Evolutionary conservation across 2,113 vertebrate genomes (phyloP).

Genomic region (Cottus gobio): DNA sequence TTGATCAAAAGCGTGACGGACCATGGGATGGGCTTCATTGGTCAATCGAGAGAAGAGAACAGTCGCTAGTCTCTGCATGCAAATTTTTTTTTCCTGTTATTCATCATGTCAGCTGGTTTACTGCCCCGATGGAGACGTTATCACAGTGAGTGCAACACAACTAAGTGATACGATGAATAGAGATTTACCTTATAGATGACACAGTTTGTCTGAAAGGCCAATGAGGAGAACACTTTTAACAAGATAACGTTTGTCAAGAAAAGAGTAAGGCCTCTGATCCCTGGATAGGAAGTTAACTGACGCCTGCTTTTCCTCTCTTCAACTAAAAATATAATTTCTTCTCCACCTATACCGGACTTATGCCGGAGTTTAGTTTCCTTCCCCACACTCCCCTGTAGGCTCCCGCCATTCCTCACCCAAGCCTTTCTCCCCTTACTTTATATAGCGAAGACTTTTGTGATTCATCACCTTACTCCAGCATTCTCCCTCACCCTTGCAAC

Average conservation of each 20-base stretch:
- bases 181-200: neutral
- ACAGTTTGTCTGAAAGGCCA: neutral
- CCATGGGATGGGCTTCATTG: neutral
- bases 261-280: slow-evolving; percentile 5
- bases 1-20: neutral
- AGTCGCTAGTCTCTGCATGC: neutral
- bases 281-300: slow-evolving; percentile 20
- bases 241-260: neutral
- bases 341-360: slow-evolving; percentile 27
- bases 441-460: slow-evolving; percentile 33
- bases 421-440: slow-evolving; percentile 20
- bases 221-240: slow-evolving; percentile 43
- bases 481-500: slow-evolving; percentile 42
- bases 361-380: slow-evolving; percentile 38
- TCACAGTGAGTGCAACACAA: neutral
- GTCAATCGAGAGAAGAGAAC: neutral
- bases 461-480: slow-evolving; percentile 46
- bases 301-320: slow-evolving; percentile 71
- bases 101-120: neutral
- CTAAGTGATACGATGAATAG: neutral
- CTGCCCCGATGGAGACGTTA: neutral
- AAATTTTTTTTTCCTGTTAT: neutral
- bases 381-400: slow-evolving; percentile 14
- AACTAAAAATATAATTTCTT: slow-evolving; percentile 70
- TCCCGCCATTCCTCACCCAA: slow-evolving; percentile 34